phyloP scores from a whole-genome alignment of 2,797 vertebrate genomes.

The Aeoliscus strigatus region DNA sequence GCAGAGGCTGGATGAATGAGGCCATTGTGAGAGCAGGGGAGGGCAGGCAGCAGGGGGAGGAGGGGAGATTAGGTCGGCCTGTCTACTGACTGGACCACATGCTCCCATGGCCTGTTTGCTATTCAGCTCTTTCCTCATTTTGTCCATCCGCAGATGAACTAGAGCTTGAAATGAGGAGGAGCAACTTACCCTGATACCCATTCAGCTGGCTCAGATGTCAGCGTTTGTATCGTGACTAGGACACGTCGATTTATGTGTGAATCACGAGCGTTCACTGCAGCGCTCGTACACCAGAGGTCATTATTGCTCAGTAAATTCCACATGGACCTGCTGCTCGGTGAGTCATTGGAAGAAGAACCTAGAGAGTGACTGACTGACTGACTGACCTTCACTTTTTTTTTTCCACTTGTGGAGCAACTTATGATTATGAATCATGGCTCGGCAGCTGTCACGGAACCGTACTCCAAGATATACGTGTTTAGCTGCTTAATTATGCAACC shows the following conservation, averaged over 20 bases:
- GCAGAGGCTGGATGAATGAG: slow-evolving; percentile 74
- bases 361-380: too few species aligned
- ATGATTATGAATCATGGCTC: too few species aligned
- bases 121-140: slow-evolving; percentile 56
- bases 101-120: slow-evolving; percentile 69
- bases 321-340: slow-evolving; percentile 31
- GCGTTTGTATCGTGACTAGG: too few species aligned
- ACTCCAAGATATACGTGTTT: too few species aligned
- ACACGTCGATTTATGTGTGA: too few species aligned
- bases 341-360: slow-evolving; percentile 63
- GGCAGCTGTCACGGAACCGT: too few species aligned
- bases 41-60: slow-evolving; percentile 48
- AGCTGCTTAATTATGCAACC: slow-evolving; percentile 43
- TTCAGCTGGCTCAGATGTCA: too few species aligned
- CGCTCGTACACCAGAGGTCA: slow-evolving; percentile 56
- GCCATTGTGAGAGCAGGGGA: slow-evolving; percentile 71
- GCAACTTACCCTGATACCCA: slow-evolving; percentile 19
- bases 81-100: slow-evolving; percentile 73
- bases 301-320: slow-evolving; percentile 28
- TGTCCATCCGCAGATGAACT: slow-evolving; percentile 34
- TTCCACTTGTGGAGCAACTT: slow-evolving; percentile 35
- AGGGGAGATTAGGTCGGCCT: slow-evolving; percentile 63
- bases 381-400: slow-evolving; percentile 50
- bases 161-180: slow-evolving; percentile 19
- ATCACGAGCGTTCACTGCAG: slow-evolving; percentile 10